Evolutionary conservation across 2,797 vertebrate species (phyloP).

Genomic region (Huso huso): DNA sequence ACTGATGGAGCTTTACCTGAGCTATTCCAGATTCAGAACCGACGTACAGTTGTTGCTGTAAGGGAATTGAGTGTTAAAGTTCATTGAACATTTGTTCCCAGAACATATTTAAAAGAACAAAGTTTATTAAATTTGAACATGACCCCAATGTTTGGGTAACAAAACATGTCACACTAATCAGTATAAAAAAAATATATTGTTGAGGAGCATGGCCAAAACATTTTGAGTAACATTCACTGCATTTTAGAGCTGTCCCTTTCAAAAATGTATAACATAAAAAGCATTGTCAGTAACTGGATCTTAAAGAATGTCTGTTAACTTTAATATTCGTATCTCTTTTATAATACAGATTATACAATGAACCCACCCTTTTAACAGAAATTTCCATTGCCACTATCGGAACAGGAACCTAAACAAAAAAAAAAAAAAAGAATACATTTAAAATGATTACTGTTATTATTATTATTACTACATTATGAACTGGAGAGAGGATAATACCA

Average conservation of each 20-base stretch:
- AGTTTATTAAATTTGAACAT: too few species aligned
- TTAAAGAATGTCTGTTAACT: too few species aligned
- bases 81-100: background rate
- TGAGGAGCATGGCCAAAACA: too few species aligned
- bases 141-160: too few species aligned
- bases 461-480: background rate
- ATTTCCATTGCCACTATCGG: constrained; percentile 85
- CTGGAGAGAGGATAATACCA: background rate
- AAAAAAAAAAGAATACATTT: constrained; percentile 1
- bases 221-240: too few species aligned
- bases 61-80: constrained; percentile 19
- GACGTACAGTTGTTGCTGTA: constrained; percentile 88
- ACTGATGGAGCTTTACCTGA: constrained; percentile 85
- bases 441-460: background rate
- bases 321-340: too few species aligned
- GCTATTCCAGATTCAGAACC: constrained; percentile 75
- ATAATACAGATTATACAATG: background rate
- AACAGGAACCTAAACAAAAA: constrained; percentile 63
- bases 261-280: too few species aligned
- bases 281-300: too few species aligned
- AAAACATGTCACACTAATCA: too few species aligned
- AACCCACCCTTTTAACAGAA: constrained; percentile 86
- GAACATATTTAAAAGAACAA: too few species aligned
- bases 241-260: too few species aligned
- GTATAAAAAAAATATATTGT: too few species aligned